Evolutionary conservation across 2,888 invertebrate genomes (phyloP).

Genomic region (Rhyacophila evoluta): DNA sequence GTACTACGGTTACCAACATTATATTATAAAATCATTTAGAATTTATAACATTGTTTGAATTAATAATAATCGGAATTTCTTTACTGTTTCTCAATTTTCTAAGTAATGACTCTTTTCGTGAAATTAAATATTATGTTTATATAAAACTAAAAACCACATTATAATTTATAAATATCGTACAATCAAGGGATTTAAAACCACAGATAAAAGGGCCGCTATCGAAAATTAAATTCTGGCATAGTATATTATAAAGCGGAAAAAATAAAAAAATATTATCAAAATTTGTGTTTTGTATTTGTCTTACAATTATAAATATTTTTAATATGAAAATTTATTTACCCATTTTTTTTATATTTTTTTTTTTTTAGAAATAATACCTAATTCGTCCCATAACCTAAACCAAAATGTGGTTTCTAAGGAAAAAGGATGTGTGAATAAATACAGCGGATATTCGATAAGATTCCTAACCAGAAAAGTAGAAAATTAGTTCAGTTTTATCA

Average conservation of each 20-base stretch:
- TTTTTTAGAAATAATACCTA: no score
- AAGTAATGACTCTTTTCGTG: not conserved
- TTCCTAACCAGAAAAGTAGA: slow-evolving; percentile 44
- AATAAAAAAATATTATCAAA: no score
- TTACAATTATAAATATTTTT: no score
- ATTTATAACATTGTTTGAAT: no score
- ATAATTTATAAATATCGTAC: not conserved
- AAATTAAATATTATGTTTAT: not conserved
- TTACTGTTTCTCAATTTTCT: not conserved
- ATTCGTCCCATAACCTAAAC: not conserved
- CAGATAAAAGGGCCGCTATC: slow-evolving; percentile 3
- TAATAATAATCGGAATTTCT: not conserved
- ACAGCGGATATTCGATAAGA: slow-evolving; percentile 55
- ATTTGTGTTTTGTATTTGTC: no score
- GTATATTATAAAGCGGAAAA: no score
- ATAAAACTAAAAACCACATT: not conserved
- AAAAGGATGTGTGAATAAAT: slow-evolving; percentile 54
- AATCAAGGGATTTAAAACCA: slow-evolving; percentile 7
- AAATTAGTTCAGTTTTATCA: slow-evolving; percentile 46
- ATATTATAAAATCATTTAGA: no score
- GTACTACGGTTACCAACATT: no score
- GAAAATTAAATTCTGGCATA: no score
- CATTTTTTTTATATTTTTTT: no score
- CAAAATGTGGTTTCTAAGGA: slow-evolving; percentile 51
- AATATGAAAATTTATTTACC: no score